Evolutionary conservation across 2,797 vertebrate species (phyloP).

Genomic region (Ctenosaura bakeri): DNA sequence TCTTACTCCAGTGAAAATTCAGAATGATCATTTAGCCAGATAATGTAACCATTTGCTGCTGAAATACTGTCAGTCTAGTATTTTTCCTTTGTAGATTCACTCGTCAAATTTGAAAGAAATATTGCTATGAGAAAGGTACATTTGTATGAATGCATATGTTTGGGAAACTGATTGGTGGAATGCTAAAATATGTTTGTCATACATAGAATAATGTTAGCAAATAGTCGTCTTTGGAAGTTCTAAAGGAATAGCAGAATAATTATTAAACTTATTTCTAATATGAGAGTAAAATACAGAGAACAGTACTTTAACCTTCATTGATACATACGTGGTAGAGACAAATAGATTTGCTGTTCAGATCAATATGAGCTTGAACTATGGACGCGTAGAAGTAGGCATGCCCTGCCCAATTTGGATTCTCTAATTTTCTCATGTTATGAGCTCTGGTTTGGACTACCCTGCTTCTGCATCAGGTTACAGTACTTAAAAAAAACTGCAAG

Average conservation of each 20-base stretch:
- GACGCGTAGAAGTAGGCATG: not conserved
- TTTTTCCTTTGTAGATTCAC: not conserved
- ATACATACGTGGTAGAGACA: not conserved
- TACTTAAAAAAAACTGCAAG: not conserved
- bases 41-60: conserved; percentile 15
- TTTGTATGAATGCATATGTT: not conserved
- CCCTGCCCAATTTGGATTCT: not conserved
- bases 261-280: not conserved
- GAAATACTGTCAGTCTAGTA: not conserved
- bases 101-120: conserved; percentile 20
- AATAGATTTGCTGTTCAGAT: not conserved
- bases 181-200: not conserved
- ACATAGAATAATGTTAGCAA: not conserved
- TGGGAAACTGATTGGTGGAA: not conserved
- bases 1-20: conserved; percentile 50
- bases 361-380: not conserved
- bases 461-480: not conserved
- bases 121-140: not conserved
- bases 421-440: not conserved
- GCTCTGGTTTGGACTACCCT: not conserved
- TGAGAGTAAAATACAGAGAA: not conserved
- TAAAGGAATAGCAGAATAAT: not conserved
- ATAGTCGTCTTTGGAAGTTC: not conserved
- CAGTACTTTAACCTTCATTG: not conserved
- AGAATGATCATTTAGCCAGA: conserved; percentile 40